Percentiles rank a stretch among this genome's conserved stretches.
Evolutionary conservation across 2,888 invertebrate species (phyloP).

Genomic region (Campaea margaritaria): DNA sequence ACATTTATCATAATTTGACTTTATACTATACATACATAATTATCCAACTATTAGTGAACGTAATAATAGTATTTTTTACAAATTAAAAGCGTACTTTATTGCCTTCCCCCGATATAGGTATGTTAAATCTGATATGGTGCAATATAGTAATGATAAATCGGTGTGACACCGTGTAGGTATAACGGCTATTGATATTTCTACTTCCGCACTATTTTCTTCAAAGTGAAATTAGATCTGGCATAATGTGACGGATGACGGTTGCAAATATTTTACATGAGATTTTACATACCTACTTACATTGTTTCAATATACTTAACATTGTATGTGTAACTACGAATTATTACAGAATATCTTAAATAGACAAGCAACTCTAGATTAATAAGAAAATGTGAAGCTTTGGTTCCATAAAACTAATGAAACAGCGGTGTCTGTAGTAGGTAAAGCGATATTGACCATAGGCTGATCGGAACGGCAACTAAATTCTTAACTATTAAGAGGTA

Average conservation of each 20-base stretch:
- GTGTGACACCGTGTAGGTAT: slow-evolving; percentile 7
- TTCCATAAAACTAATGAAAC: slow-evolving; percentile 53
- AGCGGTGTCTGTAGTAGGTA: slow-evolving; percentile 22
- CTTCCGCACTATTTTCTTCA: slow-evolving; percentile 1
- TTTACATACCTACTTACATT: slow-evolving; percentile 11
- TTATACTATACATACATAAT: slow-evolving; percentile 35
- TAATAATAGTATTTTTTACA: slow-evolving; percentile 61
- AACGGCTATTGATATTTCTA: background rate
- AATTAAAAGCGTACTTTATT: slow-evolving; percentile 88
- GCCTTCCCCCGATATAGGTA: slow-evolving; percentile 87
- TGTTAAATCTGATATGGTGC: slow-evolving; percentile 56
- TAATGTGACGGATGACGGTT: slow-evolving; percentile 10
- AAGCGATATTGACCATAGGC: slow-evolving; percentile 15
- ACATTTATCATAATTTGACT: slow-evolving; percentile 42
- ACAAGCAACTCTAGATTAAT: slow-evolving; percentile 53
- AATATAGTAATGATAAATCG: slow-evolving; percentile 24
- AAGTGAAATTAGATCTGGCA: slow-evolving; percentile 7
- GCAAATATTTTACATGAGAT: background rate
- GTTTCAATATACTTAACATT: slow-evolving; percentile 8
- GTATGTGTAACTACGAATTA: slow-evolving; percentile 7
- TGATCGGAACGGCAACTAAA: slow-evolving; percentile 42
- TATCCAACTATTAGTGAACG: slow-evolving; percentile 42
- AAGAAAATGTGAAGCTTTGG: slow-evolving; percentile 63
- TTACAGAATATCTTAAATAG: slow-evolving; percentile 27
- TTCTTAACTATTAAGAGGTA: slow-evolving; percentile 81